Evolutionary conservation across 1,140 invertebrate genomes (phyloP), one percentile per base, ranked within the genome.

Genomic region (Samia ricini): DNA sequence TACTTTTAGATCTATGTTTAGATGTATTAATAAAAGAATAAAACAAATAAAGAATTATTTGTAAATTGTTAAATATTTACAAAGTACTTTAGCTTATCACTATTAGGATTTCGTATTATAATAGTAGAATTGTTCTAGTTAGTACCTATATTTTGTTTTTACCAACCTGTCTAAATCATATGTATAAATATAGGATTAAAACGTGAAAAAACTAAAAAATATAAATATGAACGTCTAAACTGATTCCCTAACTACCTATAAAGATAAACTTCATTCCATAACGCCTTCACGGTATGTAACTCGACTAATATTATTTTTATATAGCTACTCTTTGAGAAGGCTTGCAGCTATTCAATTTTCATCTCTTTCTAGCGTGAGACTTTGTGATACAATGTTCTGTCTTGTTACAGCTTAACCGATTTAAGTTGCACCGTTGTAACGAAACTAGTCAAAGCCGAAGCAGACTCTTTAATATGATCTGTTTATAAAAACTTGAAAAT

Each of bases 401-500:
- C 65, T 72, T 60, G 51, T 60, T 58, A 63, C 57, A 72, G 76
- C 62, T 56, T 64, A 54, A 57, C 72, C 24, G 29, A 42, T 56
- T 66, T 29, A 19, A 56, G 65, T 57, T 57, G 56, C 29, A 24
- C 26, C 42, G 29, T 7, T n/a, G 33, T 57, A 52, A 23, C 22
- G 12, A 51, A 50, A 26, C 7, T 18, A 22, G 6, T 36, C 49
- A 60, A n/a, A 49, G 36, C 61, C 33, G 56, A 22, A n/a, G n/a
- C 24, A 52, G 56, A 8, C 65, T 71, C 63, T 62, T 66, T 23
- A 72, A 68, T 23, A 42, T 64, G 21, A 63, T 49, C 65, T 78
- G 67, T 42, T 85, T 74, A 68, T 75, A 76, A 23, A 69, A 63
- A 79, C 81, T 78, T 84, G 77, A 83, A 85, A 83, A 83, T 80